Conservation (phyloP, 2,113 vertebrate genomes). For the Hypocryptadius cinnamomeus region DNA sequence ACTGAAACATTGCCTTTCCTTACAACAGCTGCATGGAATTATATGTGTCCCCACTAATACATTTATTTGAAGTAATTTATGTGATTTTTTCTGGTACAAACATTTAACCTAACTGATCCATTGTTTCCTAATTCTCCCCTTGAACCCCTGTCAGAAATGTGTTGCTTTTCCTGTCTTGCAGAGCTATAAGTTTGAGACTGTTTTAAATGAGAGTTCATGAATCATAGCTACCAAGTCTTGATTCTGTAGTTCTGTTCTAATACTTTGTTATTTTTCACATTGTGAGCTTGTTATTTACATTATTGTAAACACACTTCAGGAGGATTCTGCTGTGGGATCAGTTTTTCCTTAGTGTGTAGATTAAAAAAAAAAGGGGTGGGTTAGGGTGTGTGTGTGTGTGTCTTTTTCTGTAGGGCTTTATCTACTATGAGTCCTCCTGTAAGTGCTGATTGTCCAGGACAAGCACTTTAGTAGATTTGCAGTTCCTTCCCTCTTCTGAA, state of each 20-base stretch:
- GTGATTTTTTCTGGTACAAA: neutral
- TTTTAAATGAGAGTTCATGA: neutral
- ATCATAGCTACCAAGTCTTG: neutral
- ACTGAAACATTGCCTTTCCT: neutral
- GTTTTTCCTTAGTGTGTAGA: neutral
- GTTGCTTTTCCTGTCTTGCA: neutral
- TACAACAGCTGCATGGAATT: neutral
- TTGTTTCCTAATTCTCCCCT: neutral
- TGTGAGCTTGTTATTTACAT: neutral
- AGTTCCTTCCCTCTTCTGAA: neutral
- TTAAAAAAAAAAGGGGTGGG: fast-evolving
- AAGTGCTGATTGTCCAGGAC: neutral
- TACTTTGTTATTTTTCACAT: neutral
- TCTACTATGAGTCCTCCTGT: neutral
- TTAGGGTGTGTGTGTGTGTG: neutral
- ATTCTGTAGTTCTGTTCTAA: neutral
- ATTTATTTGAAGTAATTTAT: neutral
- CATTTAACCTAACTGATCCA: neutral
- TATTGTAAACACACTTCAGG: neutral
- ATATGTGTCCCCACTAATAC: neutral
- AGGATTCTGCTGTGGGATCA: neutral
- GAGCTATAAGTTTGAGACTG: neutral
- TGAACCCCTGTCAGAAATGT: neutral
- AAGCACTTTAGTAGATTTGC: neutral
- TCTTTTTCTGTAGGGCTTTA: neutral